Base-by-base conservation (phyloP, 1,140 invertebrate genomes). In the Cydia splendana region DNA sequence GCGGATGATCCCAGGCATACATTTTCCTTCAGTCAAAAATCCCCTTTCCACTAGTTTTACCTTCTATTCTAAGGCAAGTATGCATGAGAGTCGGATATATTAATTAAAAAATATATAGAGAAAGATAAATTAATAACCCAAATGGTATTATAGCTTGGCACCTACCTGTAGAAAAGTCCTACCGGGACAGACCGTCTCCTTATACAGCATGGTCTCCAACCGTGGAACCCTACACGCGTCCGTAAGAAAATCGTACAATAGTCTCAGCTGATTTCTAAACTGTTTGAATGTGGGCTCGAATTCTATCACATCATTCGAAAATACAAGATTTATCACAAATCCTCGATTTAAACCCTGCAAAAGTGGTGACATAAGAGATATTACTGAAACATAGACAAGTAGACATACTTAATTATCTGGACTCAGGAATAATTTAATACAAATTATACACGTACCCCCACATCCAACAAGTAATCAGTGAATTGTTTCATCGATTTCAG, bases 281-380 rank as follows among this genome's bases (percentile, higher is more conserved):
- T 95, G 95, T 67, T 95, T 95, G 81, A 98, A 98, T 0, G 95
- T 94, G 1, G 98, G 98, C 75, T 97, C 96, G 89, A 98, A 98
- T 65, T 94, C 94, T 62, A 98, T 95, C 0, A 94, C 91, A 15
- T 95, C 95, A 24, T 95, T 95, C 82, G 95, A 94, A 71, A 97
- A 94, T 1, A 95, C 92, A 12, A 98, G 86, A 51, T 96, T 95
- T 74, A 98, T 93, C 67, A 96, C 94, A 85, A 98, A 97, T 9
- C 97, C 96, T 83, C 96, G 95, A 89, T 97, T 96, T 3, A 88
- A 93, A 75, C 94, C 93, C 95, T 96, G 80, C 79, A 85, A 90
- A 79, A 77, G 76, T 15, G 12, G 42, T 81, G 80, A 78, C 75
- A 24, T 75, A 69, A 75, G 5, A 18, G 5, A 53, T n/a, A 4